A percentile compares a stretch with the other conserved stretches of the same genome.
phyloP scores from a whole-genome alignment of 2,888 invertebrate species.

The Spodoptera littoralis region DNA sequence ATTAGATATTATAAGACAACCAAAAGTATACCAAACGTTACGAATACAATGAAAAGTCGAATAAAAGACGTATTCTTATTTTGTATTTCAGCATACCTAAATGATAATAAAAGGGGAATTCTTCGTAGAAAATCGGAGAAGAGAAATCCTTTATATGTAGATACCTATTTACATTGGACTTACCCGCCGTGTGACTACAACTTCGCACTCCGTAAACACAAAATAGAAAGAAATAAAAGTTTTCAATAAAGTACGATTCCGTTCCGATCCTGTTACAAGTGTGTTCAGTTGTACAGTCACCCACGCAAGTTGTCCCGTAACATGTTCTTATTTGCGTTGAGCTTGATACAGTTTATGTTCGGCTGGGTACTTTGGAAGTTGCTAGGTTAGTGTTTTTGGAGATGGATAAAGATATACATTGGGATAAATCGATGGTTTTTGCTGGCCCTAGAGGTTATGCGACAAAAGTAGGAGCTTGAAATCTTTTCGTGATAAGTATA shows the following conservation, averaged over 20 bases:
- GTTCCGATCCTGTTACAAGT: slow-evolving; percentile 35
- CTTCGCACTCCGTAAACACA: slow-evolving; percentile 50
- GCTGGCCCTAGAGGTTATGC: too few relatives aligned
- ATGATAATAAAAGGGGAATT: not conserved
- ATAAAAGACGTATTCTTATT: too few relatives aligned
- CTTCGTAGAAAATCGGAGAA: not conserved
- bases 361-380: slow-evolving; percentile 8
- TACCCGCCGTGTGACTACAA: slow-evolving; percentile 20
- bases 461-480: too few relatives aligned
- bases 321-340: slow-evolving; percentile 41
- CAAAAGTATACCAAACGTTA: too few relatives aligned
- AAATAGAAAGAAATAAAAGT: slow-evolving; percentile 51
- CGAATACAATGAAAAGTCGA: too few relatives aligned
- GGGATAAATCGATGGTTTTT: too few relatives aligned
- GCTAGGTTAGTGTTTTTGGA: slow-evolving; percentile 1
- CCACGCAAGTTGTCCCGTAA: slow-evolving; percentile 34
- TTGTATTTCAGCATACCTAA: too few relatives aligned
- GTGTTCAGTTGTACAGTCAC: slow-evolving; percentile 18
- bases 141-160: not conserved
- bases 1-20: too few relatives aligned
- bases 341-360: slow-evolving; percentile 26
- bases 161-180: slow-evolving; percentile 12
- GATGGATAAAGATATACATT: not conserved
- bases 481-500: too few relatives aligned
- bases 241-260: slow-evolving; percentile 55